Evolutionary conservation across 2,797 vertebrate genomes (phyloP).

Genomic region (Gambusia yucatana): DNA sequence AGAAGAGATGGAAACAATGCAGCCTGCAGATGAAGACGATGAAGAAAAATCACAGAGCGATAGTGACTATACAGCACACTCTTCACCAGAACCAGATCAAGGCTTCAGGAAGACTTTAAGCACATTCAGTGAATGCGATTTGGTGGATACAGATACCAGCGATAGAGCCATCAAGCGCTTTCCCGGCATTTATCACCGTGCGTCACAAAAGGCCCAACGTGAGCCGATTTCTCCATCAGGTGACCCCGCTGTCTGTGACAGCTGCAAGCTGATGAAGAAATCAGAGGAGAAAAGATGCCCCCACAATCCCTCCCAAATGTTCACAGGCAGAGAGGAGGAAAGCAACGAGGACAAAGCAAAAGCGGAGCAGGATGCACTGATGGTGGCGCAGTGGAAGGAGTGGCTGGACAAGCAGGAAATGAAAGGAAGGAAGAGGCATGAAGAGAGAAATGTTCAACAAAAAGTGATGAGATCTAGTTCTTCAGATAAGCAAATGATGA

Average conservation of each 20-base stretch:
- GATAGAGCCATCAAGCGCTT: neutral
- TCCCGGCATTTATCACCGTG: neutral
- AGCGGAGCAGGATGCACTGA: neutral
- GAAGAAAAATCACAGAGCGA: neutral
- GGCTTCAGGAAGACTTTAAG: neutral
- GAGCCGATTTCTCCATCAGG: neutral
- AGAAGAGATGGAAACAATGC: neutral
- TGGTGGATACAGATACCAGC: too few relatives aligned
- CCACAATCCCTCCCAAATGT: neutral
- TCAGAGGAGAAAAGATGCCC: constrained; percentile 2
- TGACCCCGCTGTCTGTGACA: neutral
- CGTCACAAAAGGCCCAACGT: neutral
- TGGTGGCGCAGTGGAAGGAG: constrained; percentile 21
- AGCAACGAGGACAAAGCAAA: neutral
- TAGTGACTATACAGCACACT: neutral
- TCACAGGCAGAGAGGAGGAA: neutral
- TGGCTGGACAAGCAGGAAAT: constrained; percentile 34
- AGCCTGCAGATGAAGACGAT: neutral
- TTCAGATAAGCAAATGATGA: neutral
- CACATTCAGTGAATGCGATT: neutral
- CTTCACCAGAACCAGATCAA: neutral
- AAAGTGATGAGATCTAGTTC: neutral
- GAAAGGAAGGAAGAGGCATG: neutral
- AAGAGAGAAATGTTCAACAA: neutral
- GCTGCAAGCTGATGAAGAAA: neutral